Percentiles rank a stretch among this genome's conserved stretches.
phyloP scores from a whole-genome alignment of 1,140 invertebrate species.

The Megathymus violae region DNA sequence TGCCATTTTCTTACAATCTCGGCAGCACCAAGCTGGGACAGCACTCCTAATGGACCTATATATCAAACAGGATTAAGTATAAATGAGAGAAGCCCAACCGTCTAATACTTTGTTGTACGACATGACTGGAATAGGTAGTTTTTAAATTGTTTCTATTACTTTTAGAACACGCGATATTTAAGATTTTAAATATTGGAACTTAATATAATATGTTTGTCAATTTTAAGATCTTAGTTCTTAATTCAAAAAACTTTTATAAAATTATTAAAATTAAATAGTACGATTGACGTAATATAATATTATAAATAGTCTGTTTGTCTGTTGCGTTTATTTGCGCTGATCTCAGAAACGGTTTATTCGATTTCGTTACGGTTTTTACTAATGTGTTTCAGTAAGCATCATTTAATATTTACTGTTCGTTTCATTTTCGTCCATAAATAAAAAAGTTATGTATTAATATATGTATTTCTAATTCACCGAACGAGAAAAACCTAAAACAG shows the following conservation, averaged over 20 bases:
- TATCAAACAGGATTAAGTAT: conserved; percentile 78
- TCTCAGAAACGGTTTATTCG: too few relatives aligned
- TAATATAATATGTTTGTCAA: not conserved
- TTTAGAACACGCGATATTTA: not conserved
- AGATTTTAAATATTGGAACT: not conserved
- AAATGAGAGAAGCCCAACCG: conserved; percentile 68
- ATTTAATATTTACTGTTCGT: too few relatives aligned
- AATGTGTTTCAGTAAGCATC: too few relatives aligned
- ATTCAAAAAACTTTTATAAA: not conserved
- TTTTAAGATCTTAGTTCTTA: conserved; percentile 13
- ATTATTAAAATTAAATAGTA: too few relatives aligned
- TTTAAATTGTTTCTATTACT: conserved; percentile 47
- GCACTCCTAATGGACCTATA: conserved; percentile 74
- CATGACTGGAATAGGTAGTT: conserved; percentile 62
- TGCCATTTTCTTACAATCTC: conserved; percentile 70
- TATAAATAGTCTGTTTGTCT: too few relatives aligned
- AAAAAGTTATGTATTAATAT: too few relatives aligned
- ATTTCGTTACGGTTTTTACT: too few relatives aligned
- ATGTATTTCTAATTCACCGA: too few relatives aligned
- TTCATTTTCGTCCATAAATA: too few relatives aligned
- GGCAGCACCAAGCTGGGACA: conserved; percentile 55
- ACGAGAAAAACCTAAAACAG: too few relatives aligned
- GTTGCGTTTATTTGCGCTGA: too few relatives aligned
- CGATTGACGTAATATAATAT: too few relatives aligned
- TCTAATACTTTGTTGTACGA: conserved; percentile 68